Percentiles rank a stretch among this genome's conserved stretches.
phyloP scores from a whole-genome alignment of 1,140 invertebrate genomes.

The Drosophila pseudoobscura region DNA sequence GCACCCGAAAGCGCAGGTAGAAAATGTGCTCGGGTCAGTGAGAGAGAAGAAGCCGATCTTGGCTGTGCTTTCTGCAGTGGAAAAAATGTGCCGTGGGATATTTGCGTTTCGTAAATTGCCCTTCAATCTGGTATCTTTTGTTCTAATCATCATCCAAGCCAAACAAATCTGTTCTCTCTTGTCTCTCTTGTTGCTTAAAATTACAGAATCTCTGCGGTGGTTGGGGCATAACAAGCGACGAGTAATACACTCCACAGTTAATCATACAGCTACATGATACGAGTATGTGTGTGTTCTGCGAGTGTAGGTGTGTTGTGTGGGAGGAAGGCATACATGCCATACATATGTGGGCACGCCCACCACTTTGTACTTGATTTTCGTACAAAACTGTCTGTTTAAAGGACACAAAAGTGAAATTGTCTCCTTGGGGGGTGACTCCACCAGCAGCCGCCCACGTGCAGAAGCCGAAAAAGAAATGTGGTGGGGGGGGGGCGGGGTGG shows the following conservation, averaged over 20 bases:
- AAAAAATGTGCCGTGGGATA: no score
- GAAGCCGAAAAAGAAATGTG: constrained; percentile 17
- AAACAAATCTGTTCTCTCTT: no score
- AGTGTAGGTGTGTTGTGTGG: background rate
- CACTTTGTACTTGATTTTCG: constrained; percentile 54
- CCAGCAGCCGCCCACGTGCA: constrained; percentile 5
- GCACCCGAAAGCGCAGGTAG: no score
- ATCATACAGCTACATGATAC: constrained; percentile 32
- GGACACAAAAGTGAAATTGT: constrained; percentile 67
- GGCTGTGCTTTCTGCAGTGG: no score
- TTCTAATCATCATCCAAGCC: no score
- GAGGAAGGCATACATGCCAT: no score
- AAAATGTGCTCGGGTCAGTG: no score
- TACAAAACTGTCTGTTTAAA: constrained; percentile 58
- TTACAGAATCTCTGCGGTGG: no score
- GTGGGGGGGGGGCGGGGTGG: background rate
- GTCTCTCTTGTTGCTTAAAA: no score
- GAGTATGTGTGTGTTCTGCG: background rate
- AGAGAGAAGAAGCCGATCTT: no score
- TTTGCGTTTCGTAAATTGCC: no score
- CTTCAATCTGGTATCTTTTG: background rate
- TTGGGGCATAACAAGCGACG: no score
- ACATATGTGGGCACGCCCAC: constrained; percentile 43
- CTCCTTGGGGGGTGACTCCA: constrained; percentile 39
- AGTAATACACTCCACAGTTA: constrained; percentile 33